Percentiles rank a stretch among this genome's conserved stretches.
Conservation (phyloP, 2,888 invertebrate species). For the Polyommatus iphigenia region DNA sequence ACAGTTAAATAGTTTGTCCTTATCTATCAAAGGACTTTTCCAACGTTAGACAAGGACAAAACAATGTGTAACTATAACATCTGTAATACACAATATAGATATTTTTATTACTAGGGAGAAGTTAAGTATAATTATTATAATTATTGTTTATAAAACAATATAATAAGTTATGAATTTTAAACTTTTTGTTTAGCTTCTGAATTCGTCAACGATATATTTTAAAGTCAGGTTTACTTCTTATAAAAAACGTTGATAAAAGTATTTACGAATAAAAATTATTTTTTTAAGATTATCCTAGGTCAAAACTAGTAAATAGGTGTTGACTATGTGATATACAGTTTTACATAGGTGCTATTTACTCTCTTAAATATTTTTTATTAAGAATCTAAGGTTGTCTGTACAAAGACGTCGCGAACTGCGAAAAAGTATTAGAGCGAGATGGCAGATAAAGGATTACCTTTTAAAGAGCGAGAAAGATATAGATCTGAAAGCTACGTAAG, state of each 20-base stretch:
- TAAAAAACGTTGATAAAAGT: neutral
- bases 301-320: neutral
- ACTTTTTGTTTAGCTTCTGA: no score
- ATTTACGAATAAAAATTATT: no score
- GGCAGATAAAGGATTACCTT: neutral
- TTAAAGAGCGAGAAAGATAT: neutral
- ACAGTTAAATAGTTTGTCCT: no score
- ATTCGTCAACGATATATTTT: no score
- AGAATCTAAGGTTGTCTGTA: neutral
- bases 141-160: no score
- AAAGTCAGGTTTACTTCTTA: neutral
- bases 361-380: neutral
- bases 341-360: conserved; percentile 10
- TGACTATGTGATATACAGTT: conserved; percentile 19
- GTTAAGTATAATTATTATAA: no score
- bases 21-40: no score
- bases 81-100: no score
- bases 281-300: neutral
- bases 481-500: neutral
- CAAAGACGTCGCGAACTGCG: neutral
- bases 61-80: no score
- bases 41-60: no score
- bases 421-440: neutral
- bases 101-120: no score
- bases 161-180: no score